phyloP scores from a whole-genome alignment of 2,888 invertebrate species.

The Pachycephus smyrnensis region DNA sequence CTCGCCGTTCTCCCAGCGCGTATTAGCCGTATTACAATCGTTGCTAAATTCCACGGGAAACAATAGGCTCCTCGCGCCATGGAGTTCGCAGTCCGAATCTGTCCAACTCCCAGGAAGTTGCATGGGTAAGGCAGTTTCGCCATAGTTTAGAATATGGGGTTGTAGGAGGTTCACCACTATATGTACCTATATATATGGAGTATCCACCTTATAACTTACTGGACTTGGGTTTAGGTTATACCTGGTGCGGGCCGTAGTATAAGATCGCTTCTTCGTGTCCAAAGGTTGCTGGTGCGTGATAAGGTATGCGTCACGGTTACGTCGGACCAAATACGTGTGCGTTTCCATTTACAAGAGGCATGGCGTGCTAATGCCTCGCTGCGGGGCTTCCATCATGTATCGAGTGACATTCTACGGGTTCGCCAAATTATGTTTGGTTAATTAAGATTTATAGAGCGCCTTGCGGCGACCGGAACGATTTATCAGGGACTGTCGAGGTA shows the following conservation, averaged over 20 bases:
- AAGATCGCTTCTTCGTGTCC: background rate
- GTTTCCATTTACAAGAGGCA: background rate
- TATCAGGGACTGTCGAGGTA: background rate
- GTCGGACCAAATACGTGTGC: background rate
- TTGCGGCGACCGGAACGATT: background rate
- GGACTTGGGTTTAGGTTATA: background rate
- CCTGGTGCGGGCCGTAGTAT: background rate
- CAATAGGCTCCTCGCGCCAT: background rate
- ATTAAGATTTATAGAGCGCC: constrained; percentile 39
- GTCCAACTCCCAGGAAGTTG: background rate
- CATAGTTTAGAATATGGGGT: background rate
- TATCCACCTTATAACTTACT: background rate
- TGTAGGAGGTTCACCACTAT: background rate
- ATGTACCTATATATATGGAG: background rate
- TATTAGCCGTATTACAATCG: background rate
- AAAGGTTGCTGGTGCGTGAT: background rate
- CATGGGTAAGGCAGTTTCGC: background rate
- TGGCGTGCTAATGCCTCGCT: constrained; percentile 41
- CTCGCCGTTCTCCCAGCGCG: background rate
- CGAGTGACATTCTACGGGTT: constrained; percentile 53
- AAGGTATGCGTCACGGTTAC: background rate
- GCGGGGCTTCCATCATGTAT: constrained; percentile 56
- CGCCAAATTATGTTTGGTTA: constrained; percentile 53
- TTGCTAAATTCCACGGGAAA: background rate
- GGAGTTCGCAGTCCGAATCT: background rate